Conservation (phyloP, 2,888 invertebrate species). For the Leucophenga montana region DNA sequence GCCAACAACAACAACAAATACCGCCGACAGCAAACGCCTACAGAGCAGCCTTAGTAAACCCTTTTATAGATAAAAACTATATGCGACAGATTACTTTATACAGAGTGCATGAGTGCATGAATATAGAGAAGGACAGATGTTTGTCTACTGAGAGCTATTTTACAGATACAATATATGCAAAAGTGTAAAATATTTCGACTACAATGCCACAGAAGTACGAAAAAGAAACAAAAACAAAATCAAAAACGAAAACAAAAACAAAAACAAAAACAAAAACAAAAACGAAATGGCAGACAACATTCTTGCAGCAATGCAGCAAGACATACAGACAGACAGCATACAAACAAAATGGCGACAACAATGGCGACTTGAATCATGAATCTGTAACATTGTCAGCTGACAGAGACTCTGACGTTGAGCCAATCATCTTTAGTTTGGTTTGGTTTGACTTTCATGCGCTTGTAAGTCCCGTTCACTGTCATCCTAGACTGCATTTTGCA, state of each 20-base stretch:
- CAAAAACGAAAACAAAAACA: conserved; percentile 1
- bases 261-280: conserved; percentile 30
- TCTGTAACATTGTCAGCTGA: neutral
- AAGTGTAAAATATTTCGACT: conserved; percentile 25
- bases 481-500: conserved; percentile 14
- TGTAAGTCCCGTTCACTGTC: conserved; percentile 6
- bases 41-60: neutral
- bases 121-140: neutral
- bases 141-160: neutral
- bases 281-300: conserved; percentile 52
- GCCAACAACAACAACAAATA: neutral
- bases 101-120: neutral
- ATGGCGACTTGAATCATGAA: conserved; percentile 19
- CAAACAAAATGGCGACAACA: conserved; percentile 17
- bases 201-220: neutral
- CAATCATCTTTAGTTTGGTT: conserved; percentile 13
- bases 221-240: neutral
- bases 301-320: conserved; percentile 9
- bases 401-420: neutral
- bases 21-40: neutral
- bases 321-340: conserved; percentile 3
- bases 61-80: neutral
- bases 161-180: neutral
- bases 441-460: conserved; percentile 7
- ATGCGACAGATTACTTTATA: neutral